Evolutionary conservation across 2,888 invertebrate species (phyloP).

Genomic region (Diaperis boleti): DNA sequence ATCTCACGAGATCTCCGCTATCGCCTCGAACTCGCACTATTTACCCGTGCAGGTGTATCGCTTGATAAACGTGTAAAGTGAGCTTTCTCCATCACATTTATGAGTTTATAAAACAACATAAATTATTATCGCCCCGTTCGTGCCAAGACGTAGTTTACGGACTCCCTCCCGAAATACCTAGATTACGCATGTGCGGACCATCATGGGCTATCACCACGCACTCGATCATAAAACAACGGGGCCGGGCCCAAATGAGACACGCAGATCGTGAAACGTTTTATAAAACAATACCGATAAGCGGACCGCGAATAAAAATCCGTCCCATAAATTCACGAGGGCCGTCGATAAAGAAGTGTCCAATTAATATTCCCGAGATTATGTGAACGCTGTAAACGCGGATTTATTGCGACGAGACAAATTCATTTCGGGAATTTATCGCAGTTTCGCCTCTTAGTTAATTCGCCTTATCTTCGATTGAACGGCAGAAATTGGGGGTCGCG

Average conservation of each 20-base stretch:
- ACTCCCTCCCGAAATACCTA: constrained; percentile 39
- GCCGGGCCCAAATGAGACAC: constrained; percentile 40
- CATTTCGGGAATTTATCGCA: constrained; percentile 49
- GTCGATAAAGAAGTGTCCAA: constrained; percentile 37
- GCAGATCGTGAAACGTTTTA: constrained; percentile 39
- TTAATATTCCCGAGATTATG: constrained; percentile 46
- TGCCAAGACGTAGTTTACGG: constrained; percentile 44
- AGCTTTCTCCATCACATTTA: constrained; percentile 42
- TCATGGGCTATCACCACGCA: constrained; percentile 51
- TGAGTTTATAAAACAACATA: constrained; percentile 45
- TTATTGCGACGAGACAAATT: constrained; percentile 45
- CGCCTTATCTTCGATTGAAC: constrained; percentile 2
- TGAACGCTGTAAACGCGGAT: constrained; percentile 42
- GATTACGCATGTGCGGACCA: constrained; percentile 49
- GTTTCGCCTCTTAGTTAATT: constrained; percentile 48
- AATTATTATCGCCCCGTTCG: constrained; percentile 44
- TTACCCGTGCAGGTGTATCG: constrained; percentile 40
- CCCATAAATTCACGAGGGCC: constrained; percentile 26
- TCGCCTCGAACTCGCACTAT: constrained; percentile 37
- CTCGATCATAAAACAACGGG: constrained; percentile 45
- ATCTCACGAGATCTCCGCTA: constrained; percentile 36
- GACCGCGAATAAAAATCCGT: constrained; percentile 32
- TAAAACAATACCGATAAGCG: constrained; percentile 40
- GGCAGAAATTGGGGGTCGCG: not conserved
- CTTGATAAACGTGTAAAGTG: constrained; percentile 47